Percentiles rank a stretch among this genome's conserved stretches.
Conservation (phyloP, 2,113 vertebrate species). For the Muntiacus reevesi region DNA sequence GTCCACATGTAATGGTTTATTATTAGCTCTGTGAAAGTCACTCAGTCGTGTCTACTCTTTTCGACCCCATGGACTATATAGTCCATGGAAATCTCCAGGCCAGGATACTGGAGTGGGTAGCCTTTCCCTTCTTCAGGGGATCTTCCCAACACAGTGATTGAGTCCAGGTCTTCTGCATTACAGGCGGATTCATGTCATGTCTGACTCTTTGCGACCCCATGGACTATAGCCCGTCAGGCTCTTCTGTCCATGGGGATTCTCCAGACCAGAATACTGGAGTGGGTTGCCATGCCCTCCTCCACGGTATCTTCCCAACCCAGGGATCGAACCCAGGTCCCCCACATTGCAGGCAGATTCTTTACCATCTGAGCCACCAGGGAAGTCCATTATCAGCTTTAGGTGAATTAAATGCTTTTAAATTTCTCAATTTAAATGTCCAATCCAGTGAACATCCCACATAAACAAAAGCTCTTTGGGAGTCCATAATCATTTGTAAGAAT, state of each 20-base stretch:
- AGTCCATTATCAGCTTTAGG: not conserved
- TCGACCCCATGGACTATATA: not conserved
- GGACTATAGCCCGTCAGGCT: not conserved
- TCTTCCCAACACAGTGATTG: not conserved
- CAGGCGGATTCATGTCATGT: not conserved
- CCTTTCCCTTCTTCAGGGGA: not conserved
- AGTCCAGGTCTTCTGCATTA: not conserved
- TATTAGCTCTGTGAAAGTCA: not conserved
- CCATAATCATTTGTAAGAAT: not conserved
- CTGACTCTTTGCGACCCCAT: not conserved
- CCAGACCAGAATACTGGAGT: not conserved
- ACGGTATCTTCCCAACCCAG: not conserved
- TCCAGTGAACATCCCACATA: not conserved
- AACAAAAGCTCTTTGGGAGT: not conserved
- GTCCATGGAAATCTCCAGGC: not conserved
- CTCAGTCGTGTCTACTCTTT: not conserved
- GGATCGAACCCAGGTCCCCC: not conserved
- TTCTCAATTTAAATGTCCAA: not conserved
- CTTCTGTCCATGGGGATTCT: not conserved
- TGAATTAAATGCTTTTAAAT: not conserved
- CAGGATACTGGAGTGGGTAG: not conserved
- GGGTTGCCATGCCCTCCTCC: not conserved
- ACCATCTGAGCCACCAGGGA: not conserved
- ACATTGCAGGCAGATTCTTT: not conserved
- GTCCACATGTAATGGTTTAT: not conserved